Percentiles rank a stretch among this genome's conserved stretches.
Evolutionary conservation across 2,113 vertebrate genomes (phyloP).

Genomic region (Antechinus stuartii): DNA sequence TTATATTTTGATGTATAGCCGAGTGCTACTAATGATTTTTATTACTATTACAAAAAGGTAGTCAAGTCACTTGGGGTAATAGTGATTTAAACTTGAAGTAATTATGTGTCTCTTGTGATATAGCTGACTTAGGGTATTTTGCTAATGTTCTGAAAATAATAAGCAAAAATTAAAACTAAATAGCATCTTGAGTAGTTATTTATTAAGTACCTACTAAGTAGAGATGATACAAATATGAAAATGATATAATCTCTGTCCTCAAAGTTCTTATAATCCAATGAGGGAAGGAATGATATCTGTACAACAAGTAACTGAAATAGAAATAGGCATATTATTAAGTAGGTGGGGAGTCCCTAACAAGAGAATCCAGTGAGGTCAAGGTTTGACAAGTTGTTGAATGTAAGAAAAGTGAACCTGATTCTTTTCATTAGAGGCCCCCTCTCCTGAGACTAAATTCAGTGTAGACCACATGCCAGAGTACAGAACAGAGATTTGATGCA

Average conservation of each 20-base stretch:
- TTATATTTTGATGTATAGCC: not conserved
- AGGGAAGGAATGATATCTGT: not conserved
- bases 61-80: not conserved
- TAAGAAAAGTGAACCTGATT: not conserved
- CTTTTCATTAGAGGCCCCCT: not conserved
- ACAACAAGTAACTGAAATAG: not conserved
- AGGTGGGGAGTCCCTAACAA: not conserved
- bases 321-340: not conserved
- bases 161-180: not conserved
- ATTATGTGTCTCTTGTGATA: not conserved
- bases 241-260: not conserved
- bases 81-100: not conserved
- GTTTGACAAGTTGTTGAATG: not conserved
- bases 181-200: not conserved
- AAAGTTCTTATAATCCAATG: not conserved
- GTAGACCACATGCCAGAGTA: not conserved
- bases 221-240: not conserved
- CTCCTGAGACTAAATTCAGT: not conserved
- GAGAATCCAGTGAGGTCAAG: not conserved
- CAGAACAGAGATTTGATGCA: not conserved
- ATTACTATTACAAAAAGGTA: not conserved
- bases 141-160: not conserved
- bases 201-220: not conserved
- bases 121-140: not conserved
- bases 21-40: not conserved